phyloP scores from a whole-genome alignment of 2,888 invertebrate genomes.

The Theretra japonica region DNA sequence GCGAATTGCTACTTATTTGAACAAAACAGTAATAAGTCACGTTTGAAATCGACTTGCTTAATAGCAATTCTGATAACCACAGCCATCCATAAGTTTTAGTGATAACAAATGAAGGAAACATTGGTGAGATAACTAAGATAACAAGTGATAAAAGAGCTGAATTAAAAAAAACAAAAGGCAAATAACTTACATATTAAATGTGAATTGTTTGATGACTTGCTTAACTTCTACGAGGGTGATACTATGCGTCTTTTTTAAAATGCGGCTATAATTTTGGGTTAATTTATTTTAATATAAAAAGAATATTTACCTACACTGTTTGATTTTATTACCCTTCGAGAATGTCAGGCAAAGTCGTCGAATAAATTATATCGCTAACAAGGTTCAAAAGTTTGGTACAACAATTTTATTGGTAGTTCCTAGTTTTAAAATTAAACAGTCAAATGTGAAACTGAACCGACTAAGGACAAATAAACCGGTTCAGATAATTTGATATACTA shows the following conservation, averaged over 20 bases:
- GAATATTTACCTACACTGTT: constrained; percentile 3
- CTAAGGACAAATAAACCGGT: constrained; percentile 41
- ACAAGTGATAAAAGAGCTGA: constrained; percentile 38
- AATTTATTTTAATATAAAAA: not conserved
- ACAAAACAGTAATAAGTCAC: constrained; percentile 42
- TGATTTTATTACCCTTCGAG: not conserved
- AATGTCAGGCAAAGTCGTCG: constrained; percentile 25
- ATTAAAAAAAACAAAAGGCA: constrained; percentile 30
- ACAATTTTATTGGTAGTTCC: not conserved
- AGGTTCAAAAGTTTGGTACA: not conserved
- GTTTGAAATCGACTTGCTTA: constrained; percentile 44
- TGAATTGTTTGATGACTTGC: not conserved
- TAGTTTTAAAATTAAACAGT: not conserved
- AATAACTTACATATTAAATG: not conserved
- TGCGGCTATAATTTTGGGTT: not conserved
- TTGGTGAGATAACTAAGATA: constrained; percentile 51
- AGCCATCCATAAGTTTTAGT: constrained; percentile 50
- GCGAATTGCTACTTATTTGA: constrained; percentile 51
- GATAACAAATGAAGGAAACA: constrained; percentile 54
- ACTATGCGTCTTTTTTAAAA: not conserved
- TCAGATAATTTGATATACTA: constrained; percentile 47
- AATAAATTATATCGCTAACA: constrained; percentile 16
- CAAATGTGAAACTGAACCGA: not conserved
- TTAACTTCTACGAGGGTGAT: not conserved
- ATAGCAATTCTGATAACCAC: constrained; percentile 43